Evolutionary conservation across 1,140 invertebrate species (phyloP).

Genomic region (Phthorimaea operculella): DNA sequence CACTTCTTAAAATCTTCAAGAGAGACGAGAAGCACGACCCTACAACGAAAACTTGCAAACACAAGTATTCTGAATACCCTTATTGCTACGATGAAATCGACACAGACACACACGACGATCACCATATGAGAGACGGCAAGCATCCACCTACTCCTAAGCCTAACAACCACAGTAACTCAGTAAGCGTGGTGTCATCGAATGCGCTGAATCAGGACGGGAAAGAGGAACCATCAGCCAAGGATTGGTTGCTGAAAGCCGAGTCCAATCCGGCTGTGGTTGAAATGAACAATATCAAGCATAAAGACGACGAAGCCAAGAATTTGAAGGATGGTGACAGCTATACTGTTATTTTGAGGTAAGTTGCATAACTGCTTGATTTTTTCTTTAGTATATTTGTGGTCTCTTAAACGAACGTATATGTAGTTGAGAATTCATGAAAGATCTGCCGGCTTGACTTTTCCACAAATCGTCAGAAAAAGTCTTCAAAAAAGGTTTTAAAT

Average conservation of each 20-base stretch:
- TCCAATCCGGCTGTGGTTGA: constrained; percentile 44
- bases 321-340: constrained; percentile 72
- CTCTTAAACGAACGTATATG: no score
- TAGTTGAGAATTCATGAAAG: no score
- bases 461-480: no score
- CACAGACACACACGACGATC: constrained; percentile 73
- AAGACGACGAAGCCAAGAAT: constrained; percentile 55
- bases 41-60: constrained; percentile 78
- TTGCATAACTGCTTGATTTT: constrained; percentile 6
- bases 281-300: constrained; percentile 61
- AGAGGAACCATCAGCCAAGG: constrained; percentile 58
- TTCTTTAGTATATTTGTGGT: neutral
- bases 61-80: constrained; percentile 85
- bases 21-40: constrained; percentile 64
- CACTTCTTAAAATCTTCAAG: constrained; percentile 57
- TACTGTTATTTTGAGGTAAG: constrained; percentile 71
- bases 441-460: no score
- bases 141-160: constrained; percentile 51
- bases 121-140: constrained; percentile 62
- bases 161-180: constrained; percentile 52
- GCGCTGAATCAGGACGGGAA: constrained; percentile 49
- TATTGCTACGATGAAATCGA: constrained; percentile 87
- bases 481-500: no score
- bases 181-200: constrained; percentile 61
- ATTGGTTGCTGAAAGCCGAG: constrained; percentile 55